phyloP scores from a whole-genome alignment of 2,113 vertebrate species.

The Anarrhichthys ocellatus region DNA sequence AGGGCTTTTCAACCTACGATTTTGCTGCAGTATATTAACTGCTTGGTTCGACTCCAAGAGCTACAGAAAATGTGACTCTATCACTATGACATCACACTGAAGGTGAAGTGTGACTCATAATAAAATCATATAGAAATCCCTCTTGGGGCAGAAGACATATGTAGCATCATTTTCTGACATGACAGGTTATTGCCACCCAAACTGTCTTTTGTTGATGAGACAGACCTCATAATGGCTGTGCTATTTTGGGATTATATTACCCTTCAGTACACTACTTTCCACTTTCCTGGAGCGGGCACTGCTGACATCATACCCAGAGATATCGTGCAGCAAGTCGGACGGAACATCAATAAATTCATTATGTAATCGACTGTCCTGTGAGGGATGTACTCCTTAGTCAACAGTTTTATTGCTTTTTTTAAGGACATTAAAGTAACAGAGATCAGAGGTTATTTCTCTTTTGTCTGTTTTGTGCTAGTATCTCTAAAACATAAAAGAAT shows the following conservation, averaged over 20 bases:
- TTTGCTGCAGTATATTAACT: constrained; percentile 43
- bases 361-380: constrained; percentile 65
- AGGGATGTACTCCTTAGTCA: constrained; percentile 46
- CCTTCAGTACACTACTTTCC: constrained; percentile 14
- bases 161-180: neutral
- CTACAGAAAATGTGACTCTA: neutral
- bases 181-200: constrained; percentile 26
- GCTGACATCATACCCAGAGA: constrained; percentile 62
- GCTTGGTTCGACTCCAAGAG: neutral
- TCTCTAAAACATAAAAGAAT: neutral
- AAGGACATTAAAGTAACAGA: neutral
- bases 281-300: constrained; percentile 18
- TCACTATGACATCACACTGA: constrained; percentile 22
- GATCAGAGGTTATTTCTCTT: constrained; percentile 8
- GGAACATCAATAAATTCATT: constrained; percentile 75
- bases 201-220: constrained; percentile 19
- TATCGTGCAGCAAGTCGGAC: constrained; percentile 31
- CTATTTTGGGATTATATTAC: constrained; percentile 51
- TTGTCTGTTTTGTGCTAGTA: constrained; percentile 5
- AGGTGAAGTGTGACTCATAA: constrained; percentile 12
- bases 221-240: constrained; percentile 21
- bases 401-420: constrained; percentile 35
- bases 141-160: constrained; percentile 3
- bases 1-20: neutral
- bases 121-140: constrained; percentile 4